These are phyloP conservation scores for Parambassis ranga DNA, from an alignment of 2,797 vertebrate species.

Conservation along the genomic window DNA sequence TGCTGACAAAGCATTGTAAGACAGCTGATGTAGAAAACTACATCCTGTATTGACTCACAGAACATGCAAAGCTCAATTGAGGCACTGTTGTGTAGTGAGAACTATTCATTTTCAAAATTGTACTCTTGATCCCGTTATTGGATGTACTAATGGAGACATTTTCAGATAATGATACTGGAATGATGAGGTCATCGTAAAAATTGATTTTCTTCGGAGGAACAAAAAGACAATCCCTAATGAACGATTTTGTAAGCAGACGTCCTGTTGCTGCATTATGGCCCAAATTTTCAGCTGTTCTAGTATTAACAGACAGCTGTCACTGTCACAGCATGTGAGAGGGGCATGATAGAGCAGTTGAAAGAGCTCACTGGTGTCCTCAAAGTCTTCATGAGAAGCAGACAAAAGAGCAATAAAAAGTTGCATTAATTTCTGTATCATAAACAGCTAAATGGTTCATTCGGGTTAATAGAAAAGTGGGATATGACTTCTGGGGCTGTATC, in stretches of 20 bases:
- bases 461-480: too few species aligned
- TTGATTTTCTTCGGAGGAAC: constrained; percentile 31
- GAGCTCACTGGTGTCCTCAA: too few species aligned
- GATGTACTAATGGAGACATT: constrained; percentile 21
- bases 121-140: constrained; percentile 32
- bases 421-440: neutral
- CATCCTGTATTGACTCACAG: constrained; percentile 32
- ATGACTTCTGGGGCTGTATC: too few species aligned
- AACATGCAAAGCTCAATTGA: constrained; percentile 53
- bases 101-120: constrained; percentile 6
- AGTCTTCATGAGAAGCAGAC: too few species aligned
- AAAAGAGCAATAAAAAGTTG: neutral
- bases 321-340: too few species aligned
- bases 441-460: too few species aligned
- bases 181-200: constrained; percentile 37
- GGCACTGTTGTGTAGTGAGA: neutral
- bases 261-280: constrained; percentile 49
- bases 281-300: constrained; percentile 56
- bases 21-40: constrained; percentile 44
- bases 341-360: too few species aligned
- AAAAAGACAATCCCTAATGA: constrained; percentile 39
- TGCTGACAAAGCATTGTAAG: constrained; percentile 65
- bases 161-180: constrained; percentile 20
- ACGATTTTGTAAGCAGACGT: constrained; percentile 49
- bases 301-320: constrained; percentile 60